Conservation (phyloP, 2,888 invertebrate genomes). For the Diplolepis rosae region DNA sequence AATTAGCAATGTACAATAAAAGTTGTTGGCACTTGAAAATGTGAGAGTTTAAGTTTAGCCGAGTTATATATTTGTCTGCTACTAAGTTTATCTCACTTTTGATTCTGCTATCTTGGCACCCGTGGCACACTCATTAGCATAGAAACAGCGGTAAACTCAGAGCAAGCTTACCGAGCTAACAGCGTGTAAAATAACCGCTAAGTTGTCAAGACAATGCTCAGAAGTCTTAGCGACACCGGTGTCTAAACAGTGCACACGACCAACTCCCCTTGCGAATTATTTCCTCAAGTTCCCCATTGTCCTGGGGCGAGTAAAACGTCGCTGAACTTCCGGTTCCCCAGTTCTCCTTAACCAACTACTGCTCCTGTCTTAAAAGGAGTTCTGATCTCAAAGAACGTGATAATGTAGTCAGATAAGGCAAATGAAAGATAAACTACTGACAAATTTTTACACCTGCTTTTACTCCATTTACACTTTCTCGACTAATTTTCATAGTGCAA, state of each 20-base stretch:
- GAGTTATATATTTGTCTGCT: neutral
- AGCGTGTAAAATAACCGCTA: conserved; percentile 74
- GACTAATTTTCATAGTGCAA: neutral
- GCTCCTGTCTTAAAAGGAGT: neutral
- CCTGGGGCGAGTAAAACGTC: conserved; percentile 55
- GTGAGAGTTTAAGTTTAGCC: neutral
- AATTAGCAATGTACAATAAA: too few relatives aligned
- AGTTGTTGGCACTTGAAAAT: too few relatives aligned
- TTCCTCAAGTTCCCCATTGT: conserved; percentile 64
- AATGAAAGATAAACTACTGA: neutral
- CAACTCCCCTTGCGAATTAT: conserved; percentile 64
- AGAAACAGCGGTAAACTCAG: conserved; percentile 72
- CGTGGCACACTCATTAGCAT: conserved; percentile 69
- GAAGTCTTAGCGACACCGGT: conserved; percentile 49
- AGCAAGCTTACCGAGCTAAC: conserved; percentile 72
- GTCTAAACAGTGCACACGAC: conserved; percentile 54
- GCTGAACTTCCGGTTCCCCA: conserved; percentile 50
- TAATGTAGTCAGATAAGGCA: conserved; percentile 5
- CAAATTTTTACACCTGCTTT: neutral
- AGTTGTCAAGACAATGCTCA: conserved; percentile 72
- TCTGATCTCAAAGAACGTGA: neutral
- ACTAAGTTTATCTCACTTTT: neutral
- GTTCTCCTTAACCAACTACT: conserved; percentile 24
- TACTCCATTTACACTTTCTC: neutral
- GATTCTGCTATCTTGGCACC: conserved; percentile 32